Conservation (phyloP, 2,113 vertebrate species). For the Erinaceus europaeus region DNA sequence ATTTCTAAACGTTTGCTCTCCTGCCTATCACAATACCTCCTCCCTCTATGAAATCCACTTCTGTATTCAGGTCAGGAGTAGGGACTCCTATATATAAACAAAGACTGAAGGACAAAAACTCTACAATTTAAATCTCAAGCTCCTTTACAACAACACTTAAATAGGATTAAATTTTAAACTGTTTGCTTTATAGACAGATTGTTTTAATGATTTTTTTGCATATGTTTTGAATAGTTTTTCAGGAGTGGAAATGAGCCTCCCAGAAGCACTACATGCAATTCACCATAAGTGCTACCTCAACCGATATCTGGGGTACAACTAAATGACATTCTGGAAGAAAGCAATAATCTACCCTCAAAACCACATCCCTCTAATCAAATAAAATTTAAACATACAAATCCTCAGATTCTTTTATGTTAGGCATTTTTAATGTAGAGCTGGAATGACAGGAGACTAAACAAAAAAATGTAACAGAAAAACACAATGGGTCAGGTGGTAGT, state of each 20-base stretch:
- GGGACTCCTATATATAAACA: not conserved
- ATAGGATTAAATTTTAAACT: not conserved
- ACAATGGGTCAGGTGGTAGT: too few relatives aligned
- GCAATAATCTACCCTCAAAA: not conserved
- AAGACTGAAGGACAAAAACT: not conserved
- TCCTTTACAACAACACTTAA: not conserved
- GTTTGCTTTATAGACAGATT: not conserved
- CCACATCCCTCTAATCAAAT: not conserved
- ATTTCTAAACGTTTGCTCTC: not conserved
- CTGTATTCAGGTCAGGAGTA: not conserved
- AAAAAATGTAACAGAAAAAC: not conserved
- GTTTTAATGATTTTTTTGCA: constrained; percentile 1
- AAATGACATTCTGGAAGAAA: not conserved
- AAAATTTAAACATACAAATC: not conserved
- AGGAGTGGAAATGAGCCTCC: not conserved
- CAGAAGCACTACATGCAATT: not conserved
- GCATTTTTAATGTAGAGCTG: not conserved
- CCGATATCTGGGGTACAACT: not conserved
- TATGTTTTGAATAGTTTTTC: constrained; percentile 23
- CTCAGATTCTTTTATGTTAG: not conserved
- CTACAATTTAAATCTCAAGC: constrained; percentile 12
- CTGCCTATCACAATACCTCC: not conserved
- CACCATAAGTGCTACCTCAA: not conserved
- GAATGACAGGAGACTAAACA: not conserved
- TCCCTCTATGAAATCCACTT: too few relatives aligned